Evolutionary conservation across 2,113 vertebrate genomes (phyloP), one percentile per base, ranked within the genome.

Genomic region (Gasterosteus aculeatus): DNA sequence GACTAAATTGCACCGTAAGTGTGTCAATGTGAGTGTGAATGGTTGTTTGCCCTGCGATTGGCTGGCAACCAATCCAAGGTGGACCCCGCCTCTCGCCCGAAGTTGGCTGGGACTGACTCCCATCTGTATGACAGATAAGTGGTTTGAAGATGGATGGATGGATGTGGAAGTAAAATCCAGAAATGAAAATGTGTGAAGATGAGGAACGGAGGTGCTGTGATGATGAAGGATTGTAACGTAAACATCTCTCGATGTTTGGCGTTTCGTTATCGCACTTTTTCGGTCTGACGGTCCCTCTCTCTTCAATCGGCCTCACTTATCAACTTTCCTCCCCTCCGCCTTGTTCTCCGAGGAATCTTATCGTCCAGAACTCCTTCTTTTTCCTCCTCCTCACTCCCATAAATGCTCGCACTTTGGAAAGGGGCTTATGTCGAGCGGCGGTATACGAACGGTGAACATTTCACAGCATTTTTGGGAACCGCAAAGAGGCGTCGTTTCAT

Each of bases 361-460:
- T 82, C 69, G 33, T 64, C 33, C 35, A 58, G 31, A 53, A 70
- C 54, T 77, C 54, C 49, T 70, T 41, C 49, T 46, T 31, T 54
- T 51, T 12, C 53, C 54, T 68, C 67, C 72, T 60, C n/a, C 29
- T 72, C 29, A 29, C 26, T 74, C 47, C 44, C 63, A 63, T 67
- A 1, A 76, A 74, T 19, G 12, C 66, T 47, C 12, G 59, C 38
- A 75, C 61, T 7, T 85, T 65, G 79, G 66, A 84, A 75, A 26
- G 22, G 61, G 49, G 41, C 59, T 84, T 60, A 63, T 72, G 22
- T 26, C 4, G 19, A 66, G 64, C 64, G 68, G 59, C 69, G 26
- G 63, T 71, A 26, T 26, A 26, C 22, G 72, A 82, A 85, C 76
- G 49, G 46, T 85, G 60, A 81, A 89, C 72, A 84, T 79, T 85